phyloP scores from a whole-genome alignment of 2,888 invertebrate genomes.

The Anagyrus pseudococci region DNA sequence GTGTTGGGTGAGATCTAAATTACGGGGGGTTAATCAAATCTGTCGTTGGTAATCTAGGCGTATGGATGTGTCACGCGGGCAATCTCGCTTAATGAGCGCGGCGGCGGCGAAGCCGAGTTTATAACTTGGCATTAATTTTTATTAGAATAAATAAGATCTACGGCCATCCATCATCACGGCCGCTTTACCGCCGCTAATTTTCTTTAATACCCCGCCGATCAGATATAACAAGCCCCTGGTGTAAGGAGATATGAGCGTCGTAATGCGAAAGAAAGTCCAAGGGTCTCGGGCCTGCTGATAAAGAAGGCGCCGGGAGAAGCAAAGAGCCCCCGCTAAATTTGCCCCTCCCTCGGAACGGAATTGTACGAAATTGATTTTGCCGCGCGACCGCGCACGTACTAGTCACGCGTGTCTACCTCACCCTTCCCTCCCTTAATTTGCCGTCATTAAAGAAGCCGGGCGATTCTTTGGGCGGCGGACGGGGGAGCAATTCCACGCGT shows the following conservation, averaged over 20 bases:
- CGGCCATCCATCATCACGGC: too few species aligned
- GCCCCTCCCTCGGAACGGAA: slow-evolving; percentile 17
- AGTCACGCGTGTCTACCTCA: too few species aligned
- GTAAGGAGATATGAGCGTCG: neutral
- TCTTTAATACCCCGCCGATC: too few species aligned
- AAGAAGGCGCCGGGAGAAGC: neutral
- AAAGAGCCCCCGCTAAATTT: slow-evolving; percentile 28
- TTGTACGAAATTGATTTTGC: slow-evolving; percentile 36
- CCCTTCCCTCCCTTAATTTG: slow-evolving; percentile 24
- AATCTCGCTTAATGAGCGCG: slow-evolving; percentile 1
- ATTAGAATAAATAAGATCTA: too few species aligned
- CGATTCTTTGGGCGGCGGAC: neutral
- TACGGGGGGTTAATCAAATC: too few species aligned
- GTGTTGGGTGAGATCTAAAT: slow-evolving; percentile 19
- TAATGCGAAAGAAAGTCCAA: neutral
- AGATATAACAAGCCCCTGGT: too few species aligned
- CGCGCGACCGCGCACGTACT: slow-evolving; percentile 8
- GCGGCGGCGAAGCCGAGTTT: neutral
- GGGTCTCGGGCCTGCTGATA: neutral
- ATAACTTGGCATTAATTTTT: too few species aligned
- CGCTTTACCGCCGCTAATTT: too few species aligned
- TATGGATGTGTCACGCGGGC: too few species aligned
- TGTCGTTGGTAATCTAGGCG: too few species aligned
- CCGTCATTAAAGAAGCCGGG: slow-evolving; percentile 23
- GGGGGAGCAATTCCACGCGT: neutral